Evolutionary conservation across 2,888 invertebrate genomes (phyloP).

Genomic region (Nasonovia ribisnigri): DNA sequence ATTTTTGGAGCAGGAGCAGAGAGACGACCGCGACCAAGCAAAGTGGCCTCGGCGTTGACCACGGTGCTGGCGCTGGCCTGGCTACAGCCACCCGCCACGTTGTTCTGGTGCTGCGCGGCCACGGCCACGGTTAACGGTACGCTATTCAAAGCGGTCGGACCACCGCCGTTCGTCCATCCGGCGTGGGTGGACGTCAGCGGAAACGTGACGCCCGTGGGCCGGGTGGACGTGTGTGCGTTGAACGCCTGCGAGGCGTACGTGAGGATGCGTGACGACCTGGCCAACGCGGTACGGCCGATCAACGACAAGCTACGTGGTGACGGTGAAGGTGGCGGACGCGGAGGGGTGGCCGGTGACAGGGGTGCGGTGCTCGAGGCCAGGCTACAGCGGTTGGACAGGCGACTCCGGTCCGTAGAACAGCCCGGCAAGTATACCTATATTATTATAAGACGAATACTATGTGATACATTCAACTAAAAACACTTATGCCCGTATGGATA

Average conservation of each 20-base stretch:
- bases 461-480: too few relatives aligned
- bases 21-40: too few relatives aligned
- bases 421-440: slow-evolving; percentile 72
- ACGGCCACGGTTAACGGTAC: neutral
- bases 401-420: slow-evolving; percentile 79
- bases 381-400: slow-evolving; percentile 75
- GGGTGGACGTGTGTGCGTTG: slow-evolving; percentile 66
- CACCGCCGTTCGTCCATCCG: neutral
- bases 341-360: neutral
- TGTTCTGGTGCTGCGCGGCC: neutral
- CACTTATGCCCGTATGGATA: too few relatives aligned
- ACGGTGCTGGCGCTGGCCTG: neutral
- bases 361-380: slow-evolving; percentile 69
- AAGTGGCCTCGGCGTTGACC: neutral
- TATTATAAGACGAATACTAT: neutral
- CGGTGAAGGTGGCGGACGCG: neutral
- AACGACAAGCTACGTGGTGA: slow-evolving; percentile 43
- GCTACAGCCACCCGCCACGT: neutral
- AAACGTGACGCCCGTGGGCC: slow-evolving; percentile 47
- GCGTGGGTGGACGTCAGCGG: neutral
- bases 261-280: slow-evolving; percentile 66
- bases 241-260: slow-evolving; percentile 67
- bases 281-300: slow-evolving; percentile 57
- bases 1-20: neutral
- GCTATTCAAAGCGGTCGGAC: neutral